A percentile compares a stretch with the other conserved stretches of the same genome.
phyloP scores from a whole-genome alignment of 1,140 invertebrate genomes.

The Steinernema khuongi region DNA sequence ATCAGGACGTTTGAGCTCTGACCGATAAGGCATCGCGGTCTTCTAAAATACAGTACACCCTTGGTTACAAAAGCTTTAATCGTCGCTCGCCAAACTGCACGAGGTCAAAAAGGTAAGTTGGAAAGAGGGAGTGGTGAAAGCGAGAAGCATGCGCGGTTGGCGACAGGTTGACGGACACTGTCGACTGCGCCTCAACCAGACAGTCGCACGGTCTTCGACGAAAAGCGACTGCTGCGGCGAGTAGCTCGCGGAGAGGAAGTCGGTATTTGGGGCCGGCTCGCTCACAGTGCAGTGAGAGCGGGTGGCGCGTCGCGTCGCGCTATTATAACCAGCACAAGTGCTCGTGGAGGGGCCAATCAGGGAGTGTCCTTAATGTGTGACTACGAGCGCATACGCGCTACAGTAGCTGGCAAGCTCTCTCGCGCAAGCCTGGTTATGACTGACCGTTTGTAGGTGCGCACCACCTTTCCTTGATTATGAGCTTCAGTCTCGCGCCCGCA shows the following conservation, averaged over 20 bases:
- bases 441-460: not conserved
- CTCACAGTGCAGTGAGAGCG: not conserved
- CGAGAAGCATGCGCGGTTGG: not conserved
- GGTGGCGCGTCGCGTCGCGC: slow-evolving; percentile 15
- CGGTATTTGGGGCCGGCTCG: slow-evolving; percentile 16
- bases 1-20: slow-evolving; percentile 43
- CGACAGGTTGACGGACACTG: not conserved
- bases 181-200: slow-evolving; percentile 9
- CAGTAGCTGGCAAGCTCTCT: not conserved
- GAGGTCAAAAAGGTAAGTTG: not conserved
- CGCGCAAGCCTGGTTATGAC: not conserved
- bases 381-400: not conserved
- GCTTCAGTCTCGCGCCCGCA: not conserved
- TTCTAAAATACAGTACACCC: slow-evolving; percentile 5
- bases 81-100: not conserved
- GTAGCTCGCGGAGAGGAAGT: slow-evolving; percentile 16
- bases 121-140: not conserved
- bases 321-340: slow-evolving; percentile 15
- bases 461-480: slow-evolving; percentile 5
- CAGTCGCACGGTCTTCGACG: slow-evolving; percentile 11
- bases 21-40: slow-evolving; percentile 40
- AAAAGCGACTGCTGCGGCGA: slow-evolving; percentile 12
- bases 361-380: slow-evolving; percentile 8
- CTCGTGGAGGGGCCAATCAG: slow-evolving; percentile 12
- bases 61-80: not conserved